phyloP scores from a whole-genome alignment of 2,113 vertebrate genomes.

The Physeter macrocephalus region DNA sequence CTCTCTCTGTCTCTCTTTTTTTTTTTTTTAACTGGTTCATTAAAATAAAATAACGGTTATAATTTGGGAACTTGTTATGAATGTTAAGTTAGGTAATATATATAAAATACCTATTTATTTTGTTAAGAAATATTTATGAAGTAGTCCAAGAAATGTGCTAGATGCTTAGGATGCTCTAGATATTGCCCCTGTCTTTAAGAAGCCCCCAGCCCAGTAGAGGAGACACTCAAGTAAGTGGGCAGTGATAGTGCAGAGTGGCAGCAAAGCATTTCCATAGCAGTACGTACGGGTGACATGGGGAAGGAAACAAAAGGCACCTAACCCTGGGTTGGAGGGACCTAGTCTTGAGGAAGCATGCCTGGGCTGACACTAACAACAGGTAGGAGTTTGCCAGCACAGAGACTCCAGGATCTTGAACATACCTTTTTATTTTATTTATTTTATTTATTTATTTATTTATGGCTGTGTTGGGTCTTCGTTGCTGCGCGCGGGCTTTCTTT shows the following conservation, averaged over 20 bases:
- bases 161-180: background rate
- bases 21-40: background rate
- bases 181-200: background rate
- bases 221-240: background rate
- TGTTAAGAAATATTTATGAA: background rate
- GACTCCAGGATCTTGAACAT: background rate
- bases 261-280: background rate
- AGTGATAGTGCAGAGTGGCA: background rate
- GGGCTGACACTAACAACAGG: background rate
- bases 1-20: too few relatives aligned
- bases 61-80: background rate
- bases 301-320: background rate
- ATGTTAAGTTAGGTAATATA: background rate
- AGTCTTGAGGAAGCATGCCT: background rate
- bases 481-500: too few relatives aligned
- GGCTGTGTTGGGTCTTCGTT: too few relatives aligned
- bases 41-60: background rate
- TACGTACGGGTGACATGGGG: fast-evolving
- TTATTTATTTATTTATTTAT: too few relatives aligned
- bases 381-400: background rate
- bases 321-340: background rate
- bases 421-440: background rate
- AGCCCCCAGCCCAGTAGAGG: background rate
- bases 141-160: background rate
- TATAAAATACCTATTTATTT: background rate